Evolutionary conservation across 2,888 invertebrate species (phyloP).

Genomic region (Philaethria dido): DNA sequence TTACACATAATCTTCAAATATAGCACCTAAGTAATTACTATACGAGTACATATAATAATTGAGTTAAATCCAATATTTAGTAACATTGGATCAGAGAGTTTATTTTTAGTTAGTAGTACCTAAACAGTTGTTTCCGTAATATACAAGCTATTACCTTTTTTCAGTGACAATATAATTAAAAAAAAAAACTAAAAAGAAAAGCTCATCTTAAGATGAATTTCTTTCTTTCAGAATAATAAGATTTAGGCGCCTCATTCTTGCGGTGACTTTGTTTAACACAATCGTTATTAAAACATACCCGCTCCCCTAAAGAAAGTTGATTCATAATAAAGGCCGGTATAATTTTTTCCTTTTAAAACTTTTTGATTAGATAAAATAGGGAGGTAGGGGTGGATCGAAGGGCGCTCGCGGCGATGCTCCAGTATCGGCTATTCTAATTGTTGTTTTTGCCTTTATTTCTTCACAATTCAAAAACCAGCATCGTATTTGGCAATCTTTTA

Average conservation of each 20-base stretch:
- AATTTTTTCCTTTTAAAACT: constrained; percentile 85
- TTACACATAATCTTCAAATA: too few relatives aligned
- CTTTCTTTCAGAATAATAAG: constrained; percentile 39
- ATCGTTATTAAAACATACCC: constrained; percentile 83
- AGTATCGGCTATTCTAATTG: constrained; percentile 82
- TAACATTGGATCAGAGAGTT: too few relatives aligned
- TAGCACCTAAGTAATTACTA: too few relatives aligned
- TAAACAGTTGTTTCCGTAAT: background rate
- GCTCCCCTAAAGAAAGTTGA: constrained; percentile 81
- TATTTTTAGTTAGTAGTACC: too few relatives aligned
- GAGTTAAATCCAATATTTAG: background rate
- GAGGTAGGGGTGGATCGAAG: constrained; percentile 67
- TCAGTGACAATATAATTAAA: constrained; percentile 7
- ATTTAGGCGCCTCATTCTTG: constrained; percentile 41
- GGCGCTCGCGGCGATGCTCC: constrained; percentile 73
- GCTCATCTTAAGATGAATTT: constrained; percentile 32
- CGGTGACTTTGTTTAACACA: constrained; percentile 58
- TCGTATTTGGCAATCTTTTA: constrained; percentile 23
- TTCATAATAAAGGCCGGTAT: constrained; percentile 83
- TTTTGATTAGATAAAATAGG: constrained; percentile 85
- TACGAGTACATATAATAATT: background rate
- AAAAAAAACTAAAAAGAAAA: constrained; percentile 14
- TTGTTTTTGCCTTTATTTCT: constrained; percentile 77
- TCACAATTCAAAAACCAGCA: constrained; percentile 60
- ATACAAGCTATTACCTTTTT: background rate